Conservation (phyloP, 2,797 vertebrate genomes). For the Argentina silus region DNA sequence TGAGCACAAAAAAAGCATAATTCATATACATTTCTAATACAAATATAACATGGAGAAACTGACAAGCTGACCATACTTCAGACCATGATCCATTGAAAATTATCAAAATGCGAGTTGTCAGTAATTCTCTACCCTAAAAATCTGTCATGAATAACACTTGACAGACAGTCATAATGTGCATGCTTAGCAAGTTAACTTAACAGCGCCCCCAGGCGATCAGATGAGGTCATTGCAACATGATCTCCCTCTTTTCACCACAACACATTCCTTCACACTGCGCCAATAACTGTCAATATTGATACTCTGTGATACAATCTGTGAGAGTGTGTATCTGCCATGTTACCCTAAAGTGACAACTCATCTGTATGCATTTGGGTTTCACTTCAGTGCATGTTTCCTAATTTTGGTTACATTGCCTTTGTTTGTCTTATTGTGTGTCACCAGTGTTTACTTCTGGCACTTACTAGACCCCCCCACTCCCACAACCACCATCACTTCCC, state of each 20-base stretch:
- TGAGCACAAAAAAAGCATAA: background rate
- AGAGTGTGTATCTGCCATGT: background rate
- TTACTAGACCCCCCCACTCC: background rate
- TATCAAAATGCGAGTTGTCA: background rate
- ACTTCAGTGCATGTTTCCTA: background rate
- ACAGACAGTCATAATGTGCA: background rate
- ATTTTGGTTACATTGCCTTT: too few species aligned
- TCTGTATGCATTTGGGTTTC: background rate
- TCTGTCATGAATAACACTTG: background rate
- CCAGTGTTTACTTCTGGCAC: constrained; percentile 13
- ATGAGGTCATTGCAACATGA: constrained; percentile 4
- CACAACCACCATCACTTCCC: background rate
- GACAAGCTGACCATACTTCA: too few species aligned
- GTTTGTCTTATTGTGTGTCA: constrained; percentile 20
- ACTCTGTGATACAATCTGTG: background rate
- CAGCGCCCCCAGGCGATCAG: constrained; percentile 47
- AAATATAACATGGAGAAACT: too few species aligned
- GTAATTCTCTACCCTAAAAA: background rate
- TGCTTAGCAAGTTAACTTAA: constrained; percentile 2
- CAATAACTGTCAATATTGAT: constrained; percentile 5
- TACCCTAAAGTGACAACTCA: background rate
- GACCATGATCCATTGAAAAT: too few species aligned
- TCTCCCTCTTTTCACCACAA: background rate
- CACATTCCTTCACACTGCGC: constrained; percentile 4
- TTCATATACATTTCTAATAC: too few species aligned